phyloP scores from a whole-genome alignment of 2,113 vertebrate species.

The Nicator chloris region DNA sequence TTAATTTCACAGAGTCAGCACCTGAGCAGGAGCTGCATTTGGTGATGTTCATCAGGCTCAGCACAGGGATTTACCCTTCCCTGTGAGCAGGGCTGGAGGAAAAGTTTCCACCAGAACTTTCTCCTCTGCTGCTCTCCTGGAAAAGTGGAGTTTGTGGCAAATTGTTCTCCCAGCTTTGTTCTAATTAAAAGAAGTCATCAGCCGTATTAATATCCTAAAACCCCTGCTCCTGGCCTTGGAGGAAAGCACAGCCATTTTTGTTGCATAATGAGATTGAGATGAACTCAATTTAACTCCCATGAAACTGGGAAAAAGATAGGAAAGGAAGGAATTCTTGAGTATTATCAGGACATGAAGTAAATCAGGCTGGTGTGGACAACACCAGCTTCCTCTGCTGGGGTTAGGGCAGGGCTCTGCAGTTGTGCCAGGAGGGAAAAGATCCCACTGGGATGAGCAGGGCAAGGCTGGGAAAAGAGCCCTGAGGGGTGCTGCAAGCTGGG shows the following conservation, averaged over 20 bases:
- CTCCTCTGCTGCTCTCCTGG: not conserved
- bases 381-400: not conserved
- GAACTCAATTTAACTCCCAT: not conserved
- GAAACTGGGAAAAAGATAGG: not conserved
- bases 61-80: not conserved
- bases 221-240: not conserved
- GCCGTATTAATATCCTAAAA: not conserved
- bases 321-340: not conserved
- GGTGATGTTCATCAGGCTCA: not conserved
- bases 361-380: accelerated
- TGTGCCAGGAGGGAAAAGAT: not conserved
- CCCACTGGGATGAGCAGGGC: not conserved
- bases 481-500: accelerated
- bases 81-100: not conserved
- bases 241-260: not conserved
- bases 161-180: not conserved
- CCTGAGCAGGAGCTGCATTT: not conserved
- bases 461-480: not conserved
- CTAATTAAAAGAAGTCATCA: not conserved
- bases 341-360: not conserved
- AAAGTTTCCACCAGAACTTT: not conserved
- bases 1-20: not conserved
- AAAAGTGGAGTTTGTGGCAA: not conserved
- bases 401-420: not conserved
- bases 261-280: not conserved